Percentiles rank a stretch among this genome's conserved stretches.
Conservation (phyloP, 2,888 invertebrate genomes). For the Holacanthella duospinosa region DNA sequence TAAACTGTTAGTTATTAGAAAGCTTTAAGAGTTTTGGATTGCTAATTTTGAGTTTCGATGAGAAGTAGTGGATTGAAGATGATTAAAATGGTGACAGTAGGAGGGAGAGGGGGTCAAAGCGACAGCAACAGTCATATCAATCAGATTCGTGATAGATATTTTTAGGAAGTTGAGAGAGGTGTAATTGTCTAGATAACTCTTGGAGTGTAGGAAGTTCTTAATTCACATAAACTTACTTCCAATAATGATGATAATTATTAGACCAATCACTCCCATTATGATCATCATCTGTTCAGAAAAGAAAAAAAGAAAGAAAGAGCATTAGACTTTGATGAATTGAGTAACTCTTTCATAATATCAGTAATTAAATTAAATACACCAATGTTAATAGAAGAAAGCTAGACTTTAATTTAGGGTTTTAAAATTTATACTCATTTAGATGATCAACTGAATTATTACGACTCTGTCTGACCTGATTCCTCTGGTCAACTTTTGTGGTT, state of each 20-base stretch:
- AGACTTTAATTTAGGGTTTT: too few species aligned
- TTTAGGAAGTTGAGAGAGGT: not conserved
- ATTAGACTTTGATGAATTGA: too few species aligned
- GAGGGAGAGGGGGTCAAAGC: not conserved
- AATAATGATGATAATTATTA: constrained; percentile 43
- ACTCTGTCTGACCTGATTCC: too few species aligned
- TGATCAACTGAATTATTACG: too few species aligned
- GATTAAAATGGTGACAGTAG: not conserved
- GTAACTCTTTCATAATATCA: too few species aligned
- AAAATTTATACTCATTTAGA: too few species aligned
- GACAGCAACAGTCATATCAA: not conserved
- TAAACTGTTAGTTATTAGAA: too few species aligned
- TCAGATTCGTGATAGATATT: not conserved
- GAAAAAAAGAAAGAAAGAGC: not conserved
- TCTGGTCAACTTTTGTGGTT: too few species aligned
- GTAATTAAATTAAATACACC: too few species aligned
- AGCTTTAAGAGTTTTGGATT: not conserved
- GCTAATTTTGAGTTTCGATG: not conserved
- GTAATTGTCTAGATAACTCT: not conserved
- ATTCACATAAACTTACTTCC: constrained; percentile 41
- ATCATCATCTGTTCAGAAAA: constrained; percentile 42
- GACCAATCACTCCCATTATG: constrained; percentile 41
- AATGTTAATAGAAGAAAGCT: too few species aligned
- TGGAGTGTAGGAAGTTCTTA: not conserved
- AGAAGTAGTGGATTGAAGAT: not conserved